A percentile compares a stretch with the other conserved stretches of the same genome.
Conservation (phyloP, 2,113 vertebrate genomes). For the Brachyhypopomus occidentalis region DNA sequence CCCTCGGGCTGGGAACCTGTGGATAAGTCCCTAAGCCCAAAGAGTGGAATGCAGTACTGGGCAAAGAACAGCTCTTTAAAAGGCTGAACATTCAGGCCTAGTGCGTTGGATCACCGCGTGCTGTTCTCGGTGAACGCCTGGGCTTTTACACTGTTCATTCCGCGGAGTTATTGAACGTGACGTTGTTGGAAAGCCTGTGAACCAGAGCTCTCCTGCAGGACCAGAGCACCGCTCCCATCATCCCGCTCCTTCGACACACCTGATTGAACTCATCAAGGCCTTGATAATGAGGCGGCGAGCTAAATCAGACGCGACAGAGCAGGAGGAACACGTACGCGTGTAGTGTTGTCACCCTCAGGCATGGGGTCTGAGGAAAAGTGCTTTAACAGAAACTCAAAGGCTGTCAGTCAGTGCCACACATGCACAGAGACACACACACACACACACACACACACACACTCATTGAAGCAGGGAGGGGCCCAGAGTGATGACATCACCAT, state of each 20-base stretch:
- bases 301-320: neutral
- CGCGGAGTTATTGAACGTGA: neutral
- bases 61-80: neutral
- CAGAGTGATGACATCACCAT: slow-evolving; percentile 6
- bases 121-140: neutral
- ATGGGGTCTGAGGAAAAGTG: neutral
- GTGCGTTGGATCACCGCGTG: neutral
- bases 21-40: neutral
- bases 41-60: neutral
- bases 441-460: slow-evolving; percentile 17
- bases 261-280: neutral
- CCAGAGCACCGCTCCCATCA: neutral
- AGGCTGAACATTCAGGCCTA: neutral
- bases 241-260: neutral
- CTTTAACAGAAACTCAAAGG: too few relatives aligned
- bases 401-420: neutral
- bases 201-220: neutral
- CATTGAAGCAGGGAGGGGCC: neutral
- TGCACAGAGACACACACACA: neutral
- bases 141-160: neutral
- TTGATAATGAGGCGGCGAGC: neutral
- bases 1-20: too few relatives aligned
- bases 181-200: slow-evolving; percentile 2
- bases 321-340: neutral
- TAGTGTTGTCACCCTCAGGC: neutral